Percentiles rank a stretch among this genome's conserved stretches.
phyloP scores from a whole-genome alignment of 2,797 vertebrate species.

The Chelon labrosus region DNA sequence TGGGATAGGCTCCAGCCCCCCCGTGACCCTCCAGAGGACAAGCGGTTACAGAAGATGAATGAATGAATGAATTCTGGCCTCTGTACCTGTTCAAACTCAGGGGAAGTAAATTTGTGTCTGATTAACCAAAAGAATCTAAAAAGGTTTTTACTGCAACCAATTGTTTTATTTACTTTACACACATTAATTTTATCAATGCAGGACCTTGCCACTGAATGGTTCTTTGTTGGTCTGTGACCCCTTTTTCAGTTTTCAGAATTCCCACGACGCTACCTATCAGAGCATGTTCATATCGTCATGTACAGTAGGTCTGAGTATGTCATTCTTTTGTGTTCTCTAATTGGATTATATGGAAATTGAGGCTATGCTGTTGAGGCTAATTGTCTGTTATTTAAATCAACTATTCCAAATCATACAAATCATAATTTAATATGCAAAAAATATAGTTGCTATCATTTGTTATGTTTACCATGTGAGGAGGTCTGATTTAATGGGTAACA shows the following conservation, averaged over 20 bases:
- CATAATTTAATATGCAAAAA: background rate
- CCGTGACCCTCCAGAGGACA: too few species aligned
- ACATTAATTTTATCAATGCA: background rate
- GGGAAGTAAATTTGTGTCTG: too few species aligned
- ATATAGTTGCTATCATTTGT: background rate
- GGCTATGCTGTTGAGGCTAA: background rate
- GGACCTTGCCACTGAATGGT: constrained; percentile 25
- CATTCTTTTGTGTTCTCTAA: constrained; percentile 46
- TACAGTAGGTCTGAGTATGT: constrained; percentile 31
- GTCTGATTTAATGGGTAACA: background rate
- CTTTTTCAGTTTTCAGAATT: constrained; percentile 33
- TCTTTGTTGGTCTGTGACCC: constrained; percentile 53
- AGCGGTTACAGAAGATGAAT: too few species aligned
- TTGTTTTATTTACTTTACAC: too few species aligned
- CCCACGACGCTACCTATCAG: constrained; percentile 16
- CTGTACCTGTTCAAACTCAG: too few species aligned
- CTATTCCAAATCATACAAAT: background rate
- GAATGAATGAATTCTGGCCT: too few species aligned
- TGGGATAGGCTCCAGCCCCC: too few species aligned
- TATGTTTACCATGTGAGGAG: background rate
- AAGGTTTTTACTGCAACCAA: too few species aligned
- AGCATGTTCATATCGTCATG: constrained; percentile 51
- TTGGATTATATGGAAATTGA: constrained; percentile 53
- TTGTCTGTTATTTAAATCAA: background rate
- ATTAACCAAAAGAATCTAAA: too few species aligned